Base-by-base conservation (phyloP, 2,797 vertebrate genomes). In the Chelon labrosus region DNA sequence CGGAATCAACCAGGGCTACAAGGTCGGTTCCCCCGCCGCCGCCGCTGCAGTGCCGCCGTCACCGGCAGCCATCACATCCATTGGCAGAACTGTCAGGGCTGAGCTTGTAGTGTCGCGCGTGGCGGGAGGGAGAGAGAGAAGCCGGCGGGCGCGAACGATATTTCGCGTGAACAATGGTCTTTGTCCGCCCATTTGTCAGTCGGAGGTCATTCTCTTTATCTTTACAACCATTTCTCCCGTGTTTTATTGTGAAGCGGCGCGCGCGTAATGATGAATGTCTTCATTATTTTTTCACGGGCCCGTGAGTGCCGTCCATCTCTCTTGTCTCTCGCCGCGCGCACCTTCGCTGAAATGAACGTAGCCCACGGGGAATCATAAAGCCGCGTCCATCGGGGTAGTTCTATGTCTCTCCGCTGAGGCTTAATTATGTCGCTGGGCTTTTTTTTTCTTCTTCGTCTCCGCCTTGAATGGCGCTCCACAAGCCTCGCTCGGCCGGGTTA, bases 1-100 rank as follows among this genome's bases (percentile, higher is more conserved):
- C 0, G 98, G 98, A 80, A 98, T 99, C 94, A 99, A 99, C 94
- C 97, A 99, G 91, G 98, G 98, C 68, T 99, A 99, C 94, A 99
- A 98, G 98, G 98, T 98, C 90, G 83, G 89, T 73, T 31, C 31
- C 31, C 7, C 31, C 31, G 31, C 31, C 31, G 7, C 31, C 7
- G 42, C 47, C 3, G 63, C 77, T 11, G 12, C 38, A 2, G 46
- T n/a, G 6, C 1, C 3, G 57, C 47, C 47, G n/a, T 53, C 75
- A 14, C 65, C 41, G 0, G 3, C 1, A n/a, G 72, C 38, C 77
- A 54, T 80, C 66, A 19, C 67, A 9, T 56, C 58, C 74, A 70
- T 75, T 52, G 84, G 83, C 80, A 38, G 76, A 79, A 7, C 70
- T 85, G 87, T 83, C 89, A 77, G 68, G 25, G 79, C 64, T 51